phyloP scores from a whole-genome alignment of 2,797 vertebrate genomes.

The Pangasius krempfi region DNA sequence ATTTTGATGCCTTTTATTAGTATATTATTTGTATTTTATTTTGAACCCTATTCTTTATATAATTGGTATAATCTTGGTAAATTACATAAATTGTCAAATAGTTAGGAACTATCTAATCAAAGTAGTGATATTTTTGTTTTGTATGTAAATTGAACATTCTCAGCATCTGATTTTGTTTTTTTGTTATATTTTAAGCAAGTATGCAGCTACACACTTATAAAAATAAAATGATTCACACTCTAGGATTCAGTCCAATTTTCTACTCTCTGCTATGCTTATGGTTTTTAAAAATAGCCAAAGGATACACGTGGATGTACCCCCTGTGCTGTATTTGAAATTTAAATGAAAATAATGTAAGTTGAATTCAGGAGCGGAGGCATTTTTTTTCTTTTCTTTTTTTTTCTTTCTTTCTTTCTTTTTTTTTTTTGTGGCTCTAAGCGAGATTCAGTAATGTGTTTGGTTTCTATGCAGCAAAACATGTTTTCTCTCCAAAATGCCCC shows the following conservation, averaged over 20 bases:
- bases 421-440: neutral
- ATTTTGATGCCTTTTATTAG: neutral
- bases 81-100: neutral
- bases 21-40: neutral
- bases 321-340: constrained; percentile 20
- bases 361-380: neutral
- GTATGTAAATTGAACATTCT: neutral
- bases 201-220: neutral
- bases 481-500: constrained; percentile 16
- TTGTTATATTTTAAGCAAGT: neutral
- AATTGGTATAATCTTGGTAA: neutral
- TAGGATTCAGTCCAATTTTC: constrained; percentile 27
- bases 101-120: neutral
- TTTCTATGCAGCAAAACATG: constrained; percentile 27
- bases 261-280: neutral
- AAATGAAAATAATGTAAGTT: constrained; percentile 27
- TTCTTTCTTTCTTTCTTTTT: neutral
- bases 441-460: constrained; percentile 5
- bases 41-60: neutral
- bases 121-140: neutral
- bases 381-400: neutral
- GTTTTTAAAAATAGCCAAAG: constrained; percentile 22
- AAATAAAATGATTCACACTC: neutral
- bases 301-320: neutral
- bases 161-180: neutral